These are phyloP conservation scores for Galagoides demidoff DNA, from an alignment of 2,797 vertebrate species.

Conservation along the genomic window DNA sequence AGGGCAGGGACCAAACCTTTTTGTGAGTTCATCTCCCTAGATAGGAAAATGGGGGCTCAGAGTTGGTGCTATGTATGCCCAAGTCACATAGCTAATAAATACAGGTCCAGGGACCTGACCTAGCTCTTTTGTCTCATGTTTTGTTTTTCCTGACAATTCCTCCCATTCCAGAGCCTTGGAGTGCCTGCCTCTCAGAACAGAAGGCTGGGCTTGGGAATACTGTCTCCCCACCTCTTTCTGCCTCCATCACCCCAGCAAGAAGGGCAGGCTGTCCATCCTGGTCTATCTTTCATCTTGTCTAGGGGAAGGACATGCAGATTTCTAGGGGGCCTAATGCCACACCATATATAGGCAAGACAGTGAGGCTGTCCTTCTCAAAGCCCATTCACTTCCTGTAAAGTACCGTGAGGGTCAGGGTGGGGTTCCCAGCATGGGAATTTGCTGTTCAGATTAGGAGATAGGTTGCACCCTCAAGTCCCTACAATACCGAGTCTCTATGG, in stretches of 20 bases:
- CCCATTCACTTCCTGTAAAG: neutral
- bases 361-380: neutral
- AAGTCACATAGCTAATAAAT: neutral
- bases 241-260: neutral
- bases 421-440: neutral
- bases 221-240: neutral
- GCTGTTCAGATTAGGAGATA: neutral
- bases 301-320: neutral
- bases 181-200: neutral
- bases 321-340: rapidly evolving
- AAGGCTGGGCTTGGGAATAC: neutral
- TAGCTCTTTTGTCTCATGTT: neutral
- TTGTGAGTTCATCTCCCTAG: neutral
- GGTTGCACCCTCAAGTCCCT: rapidly evolving
- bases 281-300: neutral
- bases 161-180: neutral
- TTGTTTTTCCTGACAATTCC: neutral
- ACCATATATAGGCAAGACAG: neutral
- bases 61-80: neutral
- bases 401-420: neutral
- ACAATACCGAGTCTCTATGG: rapidly evolving
- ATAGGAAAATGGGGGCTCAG: neutral
- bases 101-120: neutral
- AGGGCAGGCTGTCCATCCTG: neutral
- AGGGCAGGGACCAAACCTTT: neutral